Conservation (phyloP, 2,113 vertebrate genomes). For the Ailuropoda melanoleuca region DNA sequence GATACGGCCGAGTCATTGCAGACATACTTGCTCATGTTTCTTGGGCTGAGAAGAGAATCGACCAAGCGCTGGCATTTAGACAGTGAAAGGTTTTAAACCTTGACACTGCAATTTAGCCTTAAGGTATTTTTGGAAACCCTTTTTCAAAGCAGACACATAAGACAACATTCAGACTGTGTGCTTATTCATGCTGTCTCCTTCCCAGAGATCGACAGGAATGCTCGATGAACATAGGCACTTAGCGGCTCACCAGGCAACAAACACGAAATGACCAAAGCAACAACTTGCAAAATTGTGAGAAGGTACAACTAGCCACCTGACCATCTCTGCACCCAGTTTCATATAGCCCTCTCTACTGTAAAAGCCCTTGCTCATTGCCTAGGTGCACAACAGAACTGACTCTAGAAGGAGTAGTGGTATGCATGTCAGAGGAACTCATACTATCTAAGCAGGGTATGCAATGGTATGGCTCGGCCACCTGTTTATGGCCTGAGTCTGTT, state of each 20-base stretch:
- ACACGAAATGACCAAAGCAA: not conserved
- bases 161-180: not conserved
- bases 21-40: not conserved
- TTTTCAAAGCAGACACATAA: not conserved
- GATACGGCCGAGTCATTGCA: fast-evolving
- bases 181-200: not conserved
- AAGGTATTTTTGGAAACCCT: not conserved
- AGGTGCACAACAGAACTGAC: not conserved
- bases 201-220: not conserved
- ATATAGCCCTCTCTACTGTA: not conserved
- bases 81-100: not conserved
- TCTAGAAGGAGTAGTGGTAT: not conserved
- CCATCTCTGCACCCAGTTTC: no score
- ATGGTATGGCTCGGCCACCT: not conserved
- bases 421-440: not conserved
- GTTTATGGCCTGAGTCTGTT: not conserved
- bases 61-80: not conserved
- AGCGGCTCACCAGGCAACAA: not conserved
- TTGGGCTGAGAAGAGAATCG: not conserved
- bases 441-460: no score
- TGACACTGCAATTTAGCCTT: not conserved
- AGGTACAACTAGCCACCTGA: no score
- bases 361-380: not conserved
- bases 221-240: not conserved
- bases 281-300: not conserved